Evolutionary conservation across 2,113 vertebrate species (phyloP).

Genomic region (Morone chrysops): DNA sequence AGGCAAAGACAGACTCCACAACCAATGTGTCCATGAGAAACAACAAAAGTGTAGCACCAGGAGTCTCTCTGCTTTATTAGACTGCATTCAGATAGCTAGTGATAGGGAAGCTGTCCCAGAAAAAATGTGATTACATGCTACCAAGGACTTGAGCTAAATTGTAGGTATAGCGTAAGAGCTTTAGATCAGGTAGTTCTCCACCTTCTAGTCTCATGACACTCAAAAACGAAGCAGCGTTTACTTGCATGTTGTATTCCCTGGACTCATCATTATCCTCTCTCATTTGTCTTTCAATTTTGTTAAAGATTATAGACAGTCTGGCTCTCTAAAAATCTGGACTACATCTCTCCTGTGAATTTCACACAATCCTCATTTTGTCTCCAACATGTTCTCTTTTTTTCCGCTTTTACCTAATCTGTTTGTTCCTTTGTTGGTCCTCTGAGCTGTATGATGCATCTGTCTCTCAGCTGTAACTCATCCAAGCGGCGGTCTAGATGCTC

Average conservation of each 20-base stretch:
- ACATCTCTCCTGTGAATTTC: conserved; percentile 50
- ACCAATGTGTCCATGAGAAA: neutral
- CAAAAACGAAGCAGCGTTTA: neutral
- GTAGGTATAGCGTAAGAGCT: neutral
- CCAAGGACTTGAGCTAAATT: conserved; percentile 26
- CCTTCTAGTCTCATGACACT: conserved; percentile 1
- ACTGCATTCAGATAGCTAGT: neutral
- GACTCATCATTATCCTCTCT: conserved; percentile 32
- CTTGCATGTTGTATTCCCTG: conserved; percentile 25
- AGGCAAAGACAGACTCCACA: neutral
- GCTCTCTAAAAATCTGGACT: conserved; percentile 49
- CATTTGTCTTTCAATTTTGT: conserved; percentile 45
- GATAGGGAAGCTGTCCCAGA: conserved; percentile 19
- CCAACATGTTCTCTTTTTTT: conserved; percentile 36
- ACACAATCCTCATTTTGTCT: conserved; percentile 58
- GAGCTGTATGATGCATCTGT: conserved; percentile 61
- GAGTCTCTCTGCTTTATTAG: conserved; percentile 32
- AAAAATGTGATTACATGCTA: conserved; percentile 43
- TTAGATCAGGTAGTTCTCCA: conserved; percentile 7
- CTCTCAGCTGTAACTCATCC: conserved; percentile 55
- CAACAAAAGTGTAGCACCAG: neutral
- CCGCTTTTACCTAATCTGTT: conserved; percentile 52
- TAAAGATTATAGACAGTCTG: conserved; percentile 49
- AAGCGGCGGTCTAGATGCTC: conserved; percentile 47
- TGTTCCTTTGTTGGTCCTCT: conserved; percentile 56